Conservation (phyloP, 2,888 invertebrate species). For the Colostygia pectinataria region DNA sequence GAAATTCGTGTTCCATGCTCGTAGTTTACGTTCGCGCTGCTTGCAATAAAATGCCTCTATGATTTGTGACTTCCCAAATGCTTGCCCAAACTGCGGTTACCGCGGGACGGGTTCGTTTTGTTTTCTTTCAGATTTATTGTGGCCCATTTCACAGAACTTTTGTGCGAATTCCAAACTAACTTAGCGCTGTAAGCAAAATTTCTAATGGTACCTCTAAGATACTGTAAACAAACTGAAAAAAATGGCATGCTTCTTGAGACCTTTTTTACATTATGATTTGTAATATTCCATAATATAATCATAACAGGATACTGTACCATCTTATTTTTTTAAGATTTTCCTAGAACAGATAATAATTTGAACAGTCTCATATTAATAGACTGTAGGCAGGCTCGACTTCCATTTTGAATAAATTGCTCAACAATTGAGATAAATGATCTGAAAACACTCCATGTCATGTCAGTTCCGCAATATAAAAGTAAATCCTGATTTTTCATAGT, state of each 20-base stretch:
- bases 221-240: not conserved
- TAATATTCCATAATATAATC: too few species aligned
- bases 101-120: slow-evolving; percentile 23
- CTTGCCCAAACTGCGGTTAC: slow-evolving; percentile 20
- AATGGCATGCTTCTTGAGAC: too few species aligned
- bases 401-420: slow-evolving; percentile 20
- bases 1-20: slow-evolving; percentile 25
- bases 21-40: slow-evolving; percentile 30
- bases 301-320: not conserved
- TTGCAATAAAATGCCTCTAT: slow-evolving; percentile 36
- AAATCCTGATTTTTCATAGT: not conserved
- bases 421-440: slow-evolving; percentile 31
- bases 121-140: slow-evolving; percentile 34
- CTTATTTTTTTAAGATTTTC: not conserved
- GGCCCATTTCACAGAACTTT: slow-evolving; percentile 28
- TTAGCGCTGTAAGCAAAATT: not conserved
- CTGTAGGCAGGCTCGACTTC: not conserved
- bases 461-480: not conserved
- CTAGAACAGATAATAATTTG: not conserved
- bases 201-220: not conserved
- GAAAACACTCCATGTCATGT: slow-evolving; percentile 16
- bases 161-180: slow-evolving; percentile 15
- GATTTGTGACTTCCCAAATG: slow-evolving; percentile 39
- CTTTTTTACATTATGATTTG: too few species aligned
- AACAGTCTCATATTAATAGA: slow-evolving; percentile 3